Evolutionary conservation across 2,888 invertebrate species (phyloP), one percentile per base, ranked within the genome.

Genomic region (Sphecodes monilicornis): DNA sequence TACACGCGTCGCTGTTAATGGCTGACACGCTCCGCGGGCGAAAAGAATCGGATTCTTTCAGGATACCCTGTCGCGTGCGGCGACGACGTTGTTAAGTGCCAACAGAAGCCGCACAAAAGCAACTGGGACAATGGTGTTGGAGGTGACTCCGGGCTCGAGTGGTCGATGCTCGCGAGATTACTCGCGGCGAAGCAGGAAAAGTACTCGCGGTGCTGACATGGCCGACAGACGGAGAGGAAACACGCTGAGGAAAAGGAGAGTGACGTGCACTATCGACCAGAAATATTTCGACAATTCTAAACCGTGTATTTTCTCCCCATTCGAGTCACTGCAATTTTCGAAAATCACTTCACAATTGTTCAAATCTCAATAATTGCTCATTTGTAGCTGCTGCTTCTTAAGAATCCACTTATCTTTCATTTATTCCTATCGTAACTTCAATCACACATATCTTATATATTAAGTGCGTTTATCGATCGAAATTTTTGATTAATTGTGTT

Each of bases 81-180:
- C 54, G 79, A 41, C 70, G 26, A 69, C 32, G 32, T n/a, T 22
- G 69, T 36, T 64, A 80, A 83, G 54, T 57, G 39, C 73, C 70
- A 85, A 85, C 77, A 85, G 88, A 88, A 89, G 86, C 87, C 90
- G 57, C 85, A 84, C 50, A 76, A 79, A 80, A 78, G 76, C 80
- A 90, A 89, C 88, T 90, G 82, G 90, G 88, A 84, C 88, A 79
- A 82, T 73, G 80, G 81, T 66, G 66, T 79, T 78, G 43, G 75
- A 79, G 84, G 79, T 86, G 80, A 85, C 85, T 85, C 72, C 70
- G 13, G 75, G 66, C 72, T 78, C 73, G 80, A 80, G 78, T 36
- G 76, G 32, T 57, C 70, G 75, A 84, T 54, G 70, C n/a, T 73
- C 32, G 74, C 64, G 68, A 78, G 74, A 76, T 76, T 60, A 77